Evolutionary conservation across 1,140 invertebrate species (phyloP), one percentile per base, ranked within the genome.

Genomic region (Lucilia cuprina): DNA sequence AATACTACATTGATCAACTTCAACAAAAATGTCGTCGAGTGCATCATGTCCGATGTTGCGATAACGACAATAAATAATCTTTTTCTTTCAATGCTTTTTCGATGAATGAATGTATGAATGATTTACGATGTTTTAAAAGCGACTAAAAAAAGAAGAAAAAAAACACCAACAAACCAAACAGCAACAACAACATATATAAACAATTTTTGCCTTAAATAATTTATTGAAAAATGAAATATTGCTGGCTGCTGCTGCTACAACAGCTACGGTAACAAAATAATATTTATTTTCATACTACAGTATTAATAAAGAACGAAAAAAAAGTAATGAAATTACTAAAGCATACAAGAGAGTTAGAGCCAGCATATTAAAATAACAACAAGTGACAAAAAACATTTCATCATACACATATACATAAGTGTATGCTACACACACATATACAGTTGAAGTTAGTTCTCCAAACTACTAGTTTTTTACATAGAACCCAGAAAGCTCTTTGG

Each of bases 61-160:
- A 25, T 70, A 25, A 49, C 70, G 82, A 82, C 82, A 84, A 84
- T 84, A 84, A 84, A 84, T 84, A 84, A 84, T 82, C 78, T 82
- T 78, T 55, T 82, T 82, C 60, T 65, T 65, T 75, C 41, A 50
- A 47, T 49, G 41, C n/a, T 60, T 75, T 34, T 80, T 85, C 82
- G 82, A 85, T 85, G 84, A 85, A 85, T 85, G 84, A 85, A 85
- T 83, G 84, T 83, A 85, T 85, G 84, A 85, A 85, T 85, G 84
- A 85, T 85, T 85, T 85, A 85, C 84, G 84, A 85, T 83, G 84
- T 83, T 85, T 80, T 47, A 70, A 70, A 49, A 80, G 41, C n/a
- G 19, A 80, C 77, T 25, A 49, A 47, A 41, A 10, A 49, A 80
- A 41, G 19, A 49, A 80, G 47, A 77, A 30, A 0, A 50, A 80